phyloP scores from a whole-genome alignment of 2,797 vertebrate genomes.

The Acrossocheilus wenchowensis region DNA sequence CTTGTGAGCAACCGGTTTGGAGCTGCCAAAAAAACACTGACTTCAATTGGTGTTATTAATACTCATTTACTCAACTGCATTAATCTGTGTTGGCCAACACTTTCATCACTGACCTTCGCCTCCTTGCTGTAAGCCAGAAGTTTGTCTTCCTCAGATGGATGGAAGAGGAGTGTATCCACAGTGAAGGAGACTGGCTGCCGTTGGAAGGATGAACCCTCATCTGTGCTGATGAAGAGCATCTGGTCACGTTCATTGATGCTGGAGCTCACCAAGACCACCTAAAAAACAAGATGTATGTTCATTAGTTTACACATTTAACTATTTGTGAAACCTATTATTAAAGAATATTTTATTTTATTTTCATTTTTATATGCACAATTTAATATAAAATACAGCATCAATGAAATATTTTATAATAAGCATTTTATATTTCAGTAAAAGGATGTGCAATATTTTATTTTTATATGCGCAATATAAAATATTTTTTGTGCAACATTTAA shows the following conservation, averaged over 20 bases:
- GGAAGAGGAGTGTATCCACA: conserved; percentile 90
- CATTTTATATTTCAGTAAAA: no score
- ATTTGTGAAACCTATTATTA: background rate
- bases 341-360: background rate
- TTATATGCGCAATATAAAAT: no score
- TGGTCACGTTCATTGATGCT: conserved; percentile 90
- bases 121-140: conserved; percentile 91
- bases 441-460: no score
- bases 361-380: no score
- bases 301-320: background rate
- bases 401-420: background rate
- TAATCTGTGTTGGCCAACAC: background rate
- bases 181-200: conserved; percentile 86
- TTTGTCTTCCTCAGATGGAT: conserved; percentile 94
- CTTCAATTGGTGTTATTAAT: conserved; percentile 11
- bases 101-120: conserved; percentile 78
- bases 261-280: conserved; percentile 94
- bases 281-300: conserved; percentile 33
- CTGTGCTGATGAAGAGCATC: conserved; percentile 91
- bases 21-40: conserved; percentile 5
- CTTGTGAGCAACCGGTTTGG: background rate
- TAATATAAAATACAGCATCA: background rate
- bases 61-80: conserved; percentile 13
- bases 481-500: background rate
- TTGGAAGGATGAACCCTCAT: conserved; percentile 94